phyloP scores from a whole-genome alignment of 2,797 vertebrate genomes.

The Melanotaenia parkinsoni region DNA sequence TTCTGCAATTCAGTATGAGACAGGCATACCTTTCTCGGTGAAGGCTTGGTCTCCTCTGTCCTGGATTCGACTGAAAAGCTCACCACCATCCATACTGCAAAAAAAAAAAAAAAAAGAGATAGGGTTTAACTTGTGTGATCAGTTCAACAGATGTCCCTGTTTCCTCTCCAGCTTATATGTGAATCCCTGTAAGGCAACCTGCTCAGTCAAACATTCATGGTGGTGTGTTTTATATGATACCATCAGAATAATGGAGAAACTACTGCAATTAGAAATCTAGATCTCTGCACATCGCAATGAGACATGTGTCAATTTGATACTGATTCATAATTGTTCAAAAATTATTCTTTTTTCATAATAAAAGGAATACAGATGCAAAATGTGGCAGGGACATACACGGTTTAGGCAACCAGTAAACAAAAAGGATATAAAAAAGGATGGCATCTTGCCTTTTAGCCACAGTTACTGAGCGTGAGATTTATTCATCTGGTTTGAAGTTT shows the following conservation, averaged over 20 bases:
- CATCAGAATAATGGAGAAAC: slow-evolving; percentile 3
- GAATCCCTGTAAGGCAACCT: not conserved
- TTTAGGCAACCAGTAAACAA: no score
- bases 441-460: no score
- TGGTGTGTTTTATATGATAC: not conserved
- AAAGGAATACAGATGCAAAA: no score
- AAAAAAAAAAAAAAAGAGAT: slow-evolving; percentile 21
- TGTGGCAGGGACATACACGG: no score
- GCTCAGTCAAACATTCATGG: not conserved
- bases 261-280: not conserved
- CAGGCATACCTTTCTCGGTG: slow-evolving; percentile 91
- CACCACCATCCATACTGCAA: slow-evolving; percentile 94
- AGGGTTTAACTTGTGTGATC: not conserved
- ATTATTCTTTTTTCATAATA: no score
- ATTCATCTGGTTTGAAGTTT: no score
- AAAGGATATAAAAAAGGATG: no score
- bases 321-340: no score
- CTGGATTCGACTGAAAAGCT: slow-evolving; percentile 97
- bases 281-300: not conserved
- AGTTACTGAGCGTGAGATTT: no score
- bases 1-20: not conserved
- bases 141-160: not conserved
- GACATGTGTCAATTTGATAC: no score
- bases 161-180: no score
- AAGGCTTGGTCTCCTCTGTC: slow-evolving; percentile 98